Percentiles rank a stretch among this genome's conserved stretches.
These are phyloP conservation scores for Myotis brandtii DNA, from an alignment of 2,113 vertebrate genomes.

Conservation along the genomic window DNA sequence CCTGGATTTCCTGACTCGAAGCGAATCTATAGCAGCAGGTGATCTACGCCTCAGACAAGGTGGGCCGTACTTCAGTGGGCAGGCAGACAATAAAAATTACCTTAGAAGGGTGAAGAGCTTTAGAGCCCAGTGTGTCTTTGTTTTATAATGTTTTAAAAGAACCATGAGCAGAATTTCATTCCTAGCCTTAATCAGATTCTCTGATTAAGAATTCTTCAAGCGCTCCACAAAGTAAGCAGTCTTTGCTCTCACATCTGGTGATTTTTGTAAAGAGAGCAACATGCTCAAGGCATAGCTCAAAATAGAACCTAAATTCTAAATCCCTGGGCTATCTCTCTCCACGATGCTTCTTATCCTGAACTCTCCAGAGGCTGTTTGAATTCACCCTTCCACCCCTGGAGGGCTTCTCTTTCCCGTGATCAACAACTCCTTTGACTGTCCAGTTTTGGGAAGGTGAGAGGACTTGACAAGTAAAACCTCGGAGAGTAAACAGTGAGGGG, in stretches of 20 bases:
- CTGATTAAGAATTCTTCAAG: slow-evolving; percentile 71
- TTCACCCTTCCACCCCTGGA: slow-evolving; percentile 23
- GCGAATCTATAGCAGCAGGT: not conserved
- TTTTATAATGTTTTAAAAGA: slow-evolving; percentile 66
- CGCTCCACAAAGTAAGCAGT: slow-evolving; percentile 63
- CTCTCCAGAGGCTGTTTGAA: slow-evolving; percentile 27
- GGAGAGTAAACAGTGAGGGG: not conserved
- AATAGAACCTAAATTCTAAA: slow-evolving; percentile 69
- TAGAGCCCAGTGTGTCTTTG: slow-evolving; percentile 23
- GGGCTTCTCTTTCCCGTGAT: slow-evolving; percentile 30
- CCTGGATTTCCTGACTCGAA: not conserved
- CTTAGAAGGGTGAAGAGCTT: slow-evolving; percentile 1
- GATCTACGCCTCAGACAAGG: not conserved
- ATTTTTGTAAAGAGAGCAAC: slow-evolving; percentile 69
- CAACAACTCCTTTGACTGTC: slow-evolving; percentile 17
- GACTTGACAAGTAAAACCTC: slow-evolving; percentile 34
- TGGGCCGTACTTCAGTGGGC: not conserved
- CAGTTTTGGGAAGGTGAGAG: slow-evolving; percentile 24
- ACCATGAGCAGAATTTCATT: slow-evolving; percentile 47
- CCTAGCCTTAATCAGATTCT: slow-evolving; percentile 66
- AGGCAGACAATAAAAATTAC: slow-evolving; percentile 32
- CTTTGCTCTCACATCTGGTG: slow-evolving; percentile 75
- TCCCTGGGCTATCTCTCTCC: slow-evolving; percentile 58
- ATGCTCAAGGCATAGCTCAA: slow-evolving; percentile 72
- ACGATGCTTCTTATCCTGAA: slow-evolving; percentile 9